Evolutionary conservation across 2,797 vertebrate species (phyloP), one percentile per base, ranked within the genome.

Genomic region (Vireo griseus): DNA sequence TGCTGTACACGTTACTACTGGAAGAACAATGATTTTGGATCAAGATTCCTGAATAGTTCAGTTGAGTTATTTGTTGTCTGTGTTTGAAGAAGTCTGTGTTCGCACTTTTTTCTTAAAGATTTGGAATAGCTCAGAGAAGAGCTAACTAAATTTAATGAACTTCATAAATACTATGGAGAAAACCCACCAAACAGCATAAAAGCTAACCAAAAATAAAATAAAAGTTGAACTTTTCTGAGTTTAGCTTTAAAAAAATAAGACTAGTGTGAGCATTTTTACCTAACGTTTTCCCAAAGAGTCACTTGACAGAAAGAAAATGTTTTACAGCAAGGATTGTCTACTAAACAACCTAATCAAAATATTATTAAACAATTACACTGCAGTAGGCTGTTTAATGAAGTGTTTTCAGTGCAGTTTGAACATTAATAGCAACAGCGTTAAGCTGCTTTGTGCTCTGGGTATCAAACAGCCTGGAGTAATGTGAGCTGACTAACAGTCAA

Each of bases 331-430:
- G 82, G 71, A 96, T 94, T 98, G 97, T 97, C 96, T 96, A 96
- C 97, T 97, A 98, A 98, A 98, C 96, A 98, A 97, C 95, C 94
- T 98, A 98, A 98, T 98, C 98, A 98, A 98, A 98, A 98, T 98
- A 98, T 98, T 98, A 99, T 98, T 98, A 98, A 98, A 98, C 97
- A 98, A 98, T 98, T 98, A 98, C 97, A 97, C 96, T 94, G 85
- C 98, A 98, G 97, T 97, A 97, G 97, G 97, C 97, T 98, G 97
- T 98, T 98, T 98, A 98, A 98, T 99, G 97, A 98, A 98, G 98
- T 98, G 97, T 98, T 98, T 98, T 98, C 97, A 97, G 96, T 98
- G 97, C 97, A 96, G 98, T 98, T 98, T 97, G 97, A 97, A 97
- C 95, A 65, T 97, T 98, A 98, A 98, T 98, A 98, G 97, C 96